Conservation (phyloP, 30 jellyfish, hydroid and myxozoan species). For the Hydractinia echinata region DNA sequence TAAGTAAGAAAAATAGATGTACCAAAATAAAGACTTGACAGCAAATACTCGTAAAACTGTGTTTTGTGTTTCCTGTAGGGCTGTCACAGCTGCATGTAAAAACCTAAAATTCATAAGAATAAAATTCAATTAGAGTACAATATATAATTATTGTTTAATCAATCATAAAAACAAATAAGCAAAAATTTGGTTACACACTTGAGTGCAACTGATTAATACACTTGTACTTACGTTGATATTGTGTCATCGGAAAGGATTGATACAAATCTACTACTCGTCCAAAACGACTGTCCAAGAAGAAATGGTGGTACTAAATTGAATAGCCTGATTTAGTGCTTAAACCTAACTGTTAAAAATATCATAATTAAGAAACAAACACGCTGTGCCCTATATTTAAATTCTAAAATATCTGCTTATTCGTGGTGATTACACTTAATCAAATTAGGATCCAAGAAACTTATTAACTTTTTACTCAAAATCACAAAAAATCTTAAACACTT, state of each 20-base stretch:
- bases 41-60: conserved; percentile 71
- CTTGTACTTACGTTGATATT: conserved; percentile 50
- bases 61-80: conserved; percentile 57
- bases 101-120: background rate
- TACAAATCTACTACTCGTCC: conserved; percentile 86
- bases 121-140: background rate
- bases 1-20: background rate
- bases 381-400: no score
- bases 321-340: no score
- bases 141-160: background rate
- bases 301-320: conserved; percentile 43
- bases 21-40: conserved; percentile 79
- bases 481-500: no score
- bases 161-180: background rate
- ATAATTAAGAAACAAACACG: no score
- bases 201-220: background rate
- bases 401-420: no score
- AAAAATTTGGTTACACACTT: background rate
- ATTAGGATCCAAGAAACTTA: no score
- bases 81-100: conserved; percentile 53
- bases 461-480: no score
- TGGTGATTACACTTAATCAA: no score
- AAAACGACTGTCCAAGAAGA: conserved; percentile 81
- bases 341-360: no score
- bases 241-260: conserved; percentile 47